phyloP scores from a whole-genome alignment of 2,888 invertebrate genomes.

The Lasioglossum vierecki region DNA sequence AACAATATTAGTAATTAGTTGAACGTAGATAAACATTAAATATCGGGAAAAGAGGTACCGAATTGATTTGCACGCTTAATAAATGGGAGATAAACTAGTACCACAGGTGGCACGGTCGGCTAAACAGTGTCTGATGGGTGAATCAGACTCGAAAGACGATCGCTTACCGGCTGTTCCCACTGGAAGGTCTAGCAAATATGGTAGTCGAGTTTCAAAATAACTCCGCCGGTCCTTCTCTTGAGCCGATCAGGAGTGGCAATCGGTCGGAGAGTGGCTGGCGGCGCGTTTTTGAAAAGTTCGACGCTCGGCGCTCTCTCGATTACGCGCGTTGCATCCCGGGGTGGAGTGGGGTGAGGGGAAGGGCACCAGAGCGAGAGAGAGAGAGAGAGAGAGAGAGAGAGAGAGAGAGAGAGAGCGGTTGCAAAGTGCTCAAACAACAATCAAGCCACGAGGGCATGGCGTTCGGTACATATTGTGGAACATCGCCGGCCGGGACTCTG shows the following conservation, averaged over 20 bases:
- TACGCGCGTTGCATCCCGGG: conserved; percentile 53
- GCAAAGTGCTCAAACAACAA: conserved; percentile 76
- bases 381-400: too few species aligned
- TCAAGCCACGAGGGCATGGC: conserved; percentile 67
- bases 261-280: conserved; percentile 17
- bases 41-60: too few species aligned
- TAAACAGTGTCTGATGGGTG: neutral
- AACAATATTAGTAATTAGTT: neutral
- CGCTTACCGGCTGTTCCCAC: neutral
- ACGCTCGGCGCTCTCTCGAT: conserved; percentile 61
- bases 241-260: conserved; percentile 33
- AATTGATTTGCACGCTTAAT: neutral
- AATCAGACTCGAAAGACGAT: neutral
- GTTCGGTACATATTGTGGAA: conserved; percentile 74
- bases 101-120: neutral
- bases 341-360: neutral
- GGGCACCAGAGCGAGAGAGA: neutral
- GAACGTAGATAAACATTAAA: too few species aligned
- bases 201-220: conserved; percentile 16
- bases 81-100: neutral
- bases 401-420: conserved; percentile 34
- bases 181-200: neutral
- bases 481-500: conserved; percentile 67
- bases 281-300: conserved; percentile 52
- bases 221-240: neutral